Evolutionary conservation across 2,797 vertebrate species (phyloP).

Genomic region (Lates japonicus): DNA sequence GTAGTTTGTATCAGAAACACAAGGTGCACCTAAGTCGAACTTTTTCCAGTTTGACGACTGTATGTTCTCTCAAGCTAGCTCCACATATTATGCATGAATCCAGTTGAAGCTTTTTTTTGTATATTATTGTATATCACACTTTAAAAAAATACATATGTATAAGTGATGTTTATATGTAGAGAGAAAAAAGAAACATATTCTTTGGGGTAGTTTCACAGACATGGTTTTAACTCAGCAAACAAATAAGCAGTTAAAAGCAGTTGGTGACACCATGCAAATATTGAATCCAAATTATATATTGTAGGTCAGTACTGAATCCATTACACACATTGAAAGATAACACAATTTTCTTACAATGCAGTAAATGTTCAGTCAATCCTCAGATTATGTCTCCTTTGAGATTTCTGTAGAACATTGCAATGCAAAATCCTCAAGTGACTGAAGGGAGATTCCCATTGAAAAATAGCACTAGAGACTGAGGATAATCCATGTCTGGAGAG

Average conservation of each 20-base stretch:
- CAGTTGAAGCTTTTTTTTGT: constrained; percentile 80
- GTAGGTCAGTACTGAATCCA: background rate
- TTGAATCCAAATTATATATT: background rate
- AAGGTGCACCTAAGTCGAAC: constrained; percentile 63
- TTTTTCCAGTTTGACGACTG: constrained; percentile 53
- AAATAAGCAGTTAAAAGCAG: background rate
- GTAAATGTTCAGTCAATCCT: background rate
- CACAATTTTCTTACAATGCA: background rate
- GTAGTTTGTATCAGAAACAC: constrained; percentile 62
- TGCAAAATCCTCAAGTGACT: constrained; percentile 1
- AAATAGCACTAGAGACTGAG: constrained; percentile 1
- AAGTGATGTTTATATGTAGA: constrained; percentile 72
- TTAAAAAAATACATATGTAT: constrained; percentile 64
- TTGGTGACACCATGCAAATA: background rate
- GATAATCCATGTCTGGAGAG: constrained; percentile 59
- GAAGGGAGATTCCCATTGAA: constrained; percentile 4
- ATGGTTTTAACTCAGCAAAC: constrained; percentile 49
- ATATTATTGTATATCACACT: constrained; percentile 81
- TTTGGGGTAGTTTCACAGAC: constrained; percentile 56
- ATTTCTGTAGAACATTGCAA: background rate
- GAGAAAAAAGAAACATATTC: constrained; percentile 42
- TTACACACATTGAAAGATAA: background rate
- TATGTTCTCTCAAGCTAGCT: constrained; percentile 80
- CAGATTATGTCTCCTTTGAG: background rate
- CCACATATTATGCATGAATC: constrained; percentile 82